Conservation (phyloP, 2,797 vertebrate species). For the Heterohyrax brucei region DNA sequence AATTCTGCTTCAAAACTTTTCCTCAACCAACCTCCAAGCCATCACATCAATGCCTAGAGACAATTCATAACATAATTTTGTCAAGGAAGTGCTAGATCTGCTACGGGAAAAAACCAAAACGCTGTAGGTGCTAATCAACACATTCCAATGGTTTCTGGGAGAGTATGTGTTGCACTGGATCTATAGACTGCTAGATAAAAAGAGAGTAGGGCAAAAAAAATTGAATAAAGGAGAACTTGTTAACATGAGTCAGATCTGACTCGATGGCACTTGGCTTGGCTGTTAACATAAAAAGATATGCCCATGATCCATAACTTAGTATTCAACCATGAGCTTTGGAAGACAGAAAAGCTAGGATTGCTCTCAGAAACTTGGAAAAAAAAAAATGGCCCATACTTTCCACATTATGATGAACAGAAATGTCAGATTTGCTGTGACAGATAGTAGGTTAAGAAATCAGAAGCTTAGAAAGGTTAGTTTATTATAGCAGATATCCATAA, state of each 20-base stretch:
- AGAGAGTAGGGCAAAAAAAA: conserved; percentile 10
- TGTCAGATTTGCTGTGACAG: conserved; percentile 12
- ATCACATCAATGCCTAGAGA: conserved; percentile 4
- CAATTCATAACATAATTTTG: background rate
- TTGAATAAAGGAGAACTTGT: background rate
- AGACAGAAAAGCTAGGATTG: conserved; percentile 34
- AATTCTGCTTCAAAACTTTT: conserved; percentile 22
- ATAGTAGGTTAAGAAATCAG: conserved; percentile 11
- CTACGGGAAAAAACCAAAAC: background rate
- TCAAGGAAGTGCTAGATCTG: background rate
- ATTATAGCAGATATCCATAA: background rate
- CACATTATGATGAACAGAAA: conserved; percentile 41
- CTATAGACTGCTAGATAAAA: background rate
- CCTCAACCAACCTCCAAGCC: background rate
- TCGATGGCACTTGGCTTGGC: too few relatives aligned
- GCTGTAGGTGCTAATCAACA: background rate
- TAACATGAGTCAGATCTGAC: background rate
- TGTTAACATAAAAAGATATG: background rate
- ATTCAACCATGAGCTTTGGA: background rate
- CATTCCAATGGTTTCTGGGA: background rate
- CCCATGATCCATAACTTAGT: conserved; percentile 4
- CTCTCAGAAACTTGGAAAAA: conserved; percentile 32
- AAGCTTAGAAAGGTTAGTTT: conserved; percentile 49
- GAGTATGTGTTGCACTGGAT: background rate
- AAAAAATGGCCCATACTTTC: conserved; percentile 7